These are phyloP conservation scores for Tamias sibiricus DNA, from an alignment of 2,113 vertebrate genomes.

Conservation along the genomic window DNA sequence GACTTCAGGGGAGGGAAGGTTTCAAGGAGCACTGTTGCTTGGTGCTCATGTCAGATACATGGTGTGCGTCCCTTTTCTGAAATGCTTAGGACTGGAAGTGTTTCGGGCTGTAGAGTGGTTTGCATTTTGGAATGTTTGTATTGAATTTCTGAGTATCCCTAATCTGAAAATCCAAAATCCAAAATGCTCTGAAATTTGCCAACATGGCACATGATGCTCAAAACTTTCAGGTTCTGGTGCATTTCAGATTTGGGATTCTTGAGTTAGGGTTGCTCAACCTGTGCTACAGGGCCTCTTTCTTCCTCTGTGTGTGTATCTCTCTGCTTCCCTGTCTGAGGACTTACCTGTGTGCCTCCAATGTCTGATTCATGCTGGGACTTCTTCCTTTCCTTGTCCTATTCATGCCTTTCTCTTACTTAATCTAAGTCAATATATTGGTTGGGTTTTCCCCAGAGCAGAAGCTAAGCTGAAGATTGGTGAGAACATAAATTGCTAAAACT, in stretches of 20 bases:
- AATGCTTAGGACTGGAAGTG: neutral
- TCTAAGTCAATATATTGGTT: neutral
- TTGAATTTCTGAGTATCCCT: neutral
- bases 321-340: neutral
- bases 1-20: neutral
- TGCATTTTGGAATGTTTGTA: neutral
- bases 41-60: neutral
- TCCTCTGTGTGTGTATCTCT: neutral
- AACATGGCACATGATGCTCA: neutral
- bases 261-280: neutral
- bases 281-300: neutral
- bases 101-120: neutral
- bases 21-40: neutral
- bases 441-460: neutral
- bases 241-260: neutral
- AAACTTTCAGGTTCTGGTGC: neutral
- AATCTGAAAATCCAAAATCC: neutral
- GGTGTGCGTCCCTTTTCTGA: neutral
- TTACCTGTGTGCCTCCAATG: fast-evolving
- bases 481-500: neutral
- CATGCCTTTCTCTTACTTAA: neutral
- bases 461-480: neutral
- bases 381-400: neutral
- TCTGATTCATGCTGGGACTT: neutral
- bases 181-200: neutral